A percentile compares a stretch with the other conserved stretches of the same genome.
Evolutionary conservation across 2,888 invertebrate genomes (phyloP).

Genomic region (Monoplex corrugatus): DNA sequence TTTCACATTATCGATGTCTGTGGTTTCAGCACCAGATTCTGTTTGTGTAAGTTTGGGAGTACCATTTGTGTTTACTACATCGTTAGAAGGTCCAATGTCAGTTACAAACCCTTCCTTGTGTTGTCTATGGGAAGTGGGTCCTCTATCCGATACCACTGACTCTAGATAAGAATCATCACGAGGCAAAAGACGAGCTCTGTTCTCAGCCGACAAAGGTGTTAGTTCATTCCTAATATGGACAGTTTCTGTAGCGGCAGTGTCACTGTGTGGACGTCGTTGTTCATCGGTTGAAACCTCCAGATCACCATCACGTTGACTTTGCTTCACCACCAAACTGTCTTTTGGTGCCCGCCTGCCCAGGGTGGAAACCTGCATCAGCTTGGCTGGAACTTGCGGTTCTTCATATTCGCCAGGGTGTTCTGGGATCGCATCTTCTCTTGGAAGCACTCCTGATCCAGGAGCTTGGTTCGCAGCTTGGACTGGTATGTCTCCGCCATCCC

Average conservation of each 20-base stretch:
- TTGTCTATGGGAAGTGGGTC: neutral
- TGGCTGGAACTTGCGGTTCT: neutral
- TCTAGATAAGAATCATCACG: constrained; percentile 2
- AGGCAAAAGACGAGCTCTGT: constrained; percentile 26
- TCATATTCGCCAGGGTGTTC: constrained; percentile 24
- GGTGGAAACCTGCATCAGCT: neutral
- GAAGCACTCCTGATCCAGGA: too few relatives aligned
- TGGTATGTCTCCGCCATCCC: neutral
- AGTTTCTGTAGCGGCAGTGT: constrained; percentile 29
- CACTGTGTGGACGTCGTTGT: constrained; percentile 7
- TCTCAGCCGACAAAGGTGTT: constrained; percentile 31
- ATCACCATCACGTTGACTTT: neutral
- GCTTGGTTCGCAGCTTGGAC: neutral
- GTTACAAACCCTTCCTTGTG: constrained; percentile 6
- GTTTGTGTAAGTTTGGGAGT: neutral
- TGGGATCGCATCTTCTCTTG: constrained; percentile 1
- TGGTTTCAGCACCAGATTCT: constrained; percentile 27
- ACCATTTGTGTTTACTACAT: neutral
- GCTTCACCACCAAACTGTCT: neutral
- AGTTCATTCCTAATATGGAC: constrained; percentile 21
- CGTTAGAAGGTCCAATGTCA: neutral
- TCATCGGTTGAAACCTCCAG: neutral
- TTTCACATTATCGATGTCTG: neutral
- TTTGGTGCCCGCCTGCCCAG: neutral
- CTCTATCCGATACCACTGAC: neutral